Percentiles rank a stretch among this genome's conserved stretches.
Conservation (phyloP, 2,113 vertebrate genomes). For the Corythoichthys intestinalis region DNA sequence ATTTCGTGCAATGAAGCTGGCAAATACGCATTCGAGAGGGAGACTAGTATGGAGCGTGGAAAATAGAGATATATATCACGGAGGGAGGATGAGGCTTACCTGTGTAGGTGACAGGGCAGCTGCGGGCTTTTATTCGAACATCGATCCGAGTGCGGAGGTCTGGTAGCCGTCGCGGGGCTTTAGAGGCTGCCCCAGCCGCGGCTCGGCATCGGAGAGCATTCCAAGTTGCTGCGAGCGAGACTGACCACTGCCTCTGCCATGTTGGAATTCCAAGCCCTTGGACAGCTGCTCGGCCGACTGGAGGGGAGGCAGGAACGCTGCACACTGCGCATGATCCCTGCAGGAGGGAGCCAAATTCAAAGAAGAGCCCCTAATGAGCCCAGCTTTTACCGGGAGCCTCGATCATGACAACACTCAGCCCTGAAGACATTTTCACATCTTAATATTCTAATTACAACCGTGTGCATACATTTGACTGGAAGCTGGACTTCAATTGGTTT, state of each 20-base stretch:
- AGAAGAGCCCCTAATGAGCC: constrained; percentile 66
- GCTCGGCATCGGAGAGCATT: constrained; percentile 92
- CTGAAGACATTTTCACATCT: constrained; percentile 5
- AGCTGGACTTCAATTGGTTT: neutral
- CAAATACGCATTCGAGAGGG: neutral
- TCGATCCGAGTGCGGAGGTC: constrained; percentile 84
- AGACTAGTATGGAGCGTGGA: neutral
- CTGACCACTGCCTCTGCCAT: constrained; percentile 98
- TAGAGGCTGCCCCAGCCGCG: constrained; percentile 60
- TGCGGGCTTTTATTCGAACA: constrained; percentile 79
- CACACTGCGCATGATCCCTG: constrained; percentile 87
- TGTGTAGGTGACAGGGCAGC: constrained; percentile 80
- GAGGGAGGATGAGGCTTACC: constrained; percentile 77
- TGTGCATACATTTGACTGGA: constrained; percentile 4
- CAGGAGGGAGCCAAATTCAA: constrained; percentile 91
- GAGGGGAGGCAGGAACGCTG: constrained; percentile 76
- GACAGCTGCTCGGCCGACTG: constrained; percentile 91
- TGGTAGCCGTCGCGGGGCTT: constrained; percentile 58
- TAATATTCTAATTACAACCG: constrained; percentile 11
- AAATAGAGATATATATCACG: neutral
- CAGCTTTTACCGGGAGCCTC: constrained; percentile 22
- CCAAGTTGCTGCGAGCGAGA: constrained; percentile 93
- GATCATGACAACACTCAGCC: constrained; percentile 3
- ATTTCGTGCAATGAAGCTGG: neutral
- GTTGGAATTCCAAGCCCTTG: constrained; percentile 98